Evolutionary conservation across 1,140 invertebrate genomes (phyloP).

Genomic region (Tetramorium alpestre): DNA sequence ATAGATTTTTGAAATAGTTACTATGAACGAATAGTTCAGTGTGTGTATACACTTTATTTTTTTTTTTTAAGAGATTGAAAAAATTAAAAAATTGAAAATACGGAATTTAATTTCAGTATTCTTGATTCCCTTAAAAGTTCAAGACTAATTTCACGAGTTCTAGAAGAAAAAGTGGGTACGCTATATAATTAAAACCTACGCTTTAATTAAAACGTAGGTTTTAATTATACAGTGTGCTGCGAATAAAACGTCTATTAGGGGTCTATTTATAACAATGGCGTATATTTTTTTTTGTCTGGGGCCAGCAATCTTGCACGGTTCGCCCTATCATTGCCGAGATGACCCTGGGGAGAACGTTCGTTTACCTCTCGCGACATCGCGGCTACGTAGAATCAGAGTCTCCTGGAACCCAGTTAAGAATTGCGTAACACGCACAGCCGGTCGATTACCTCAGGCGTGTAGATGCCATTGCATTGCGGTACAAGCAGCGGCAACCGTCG

Average conservation of each 20-base stretch:
- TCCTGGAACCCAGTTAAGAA: slow-evolving; percentile 74
- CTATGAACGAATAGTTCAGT: neutral
- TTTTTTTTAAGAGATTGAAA: neutral
- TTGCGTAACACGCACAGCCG: slow-evolving; percentile 69
- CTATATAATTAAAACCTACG: slow-evolving; percentile 1
- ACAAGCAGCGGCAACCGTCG: slow-evolving; percentile 57
- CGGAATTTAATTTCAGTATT: neutral
- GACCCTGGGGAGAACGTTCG: slow-evolving; percentile 68
- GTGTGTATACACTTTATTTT: neutral
- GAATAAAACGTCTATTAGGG: neutral
- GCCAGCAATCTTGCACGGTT: neutral
- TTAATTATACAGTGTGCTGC: neutral
- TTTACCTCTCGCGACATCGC: slow-evolving; percentile 60
- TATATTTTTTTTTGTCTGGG: neutral
- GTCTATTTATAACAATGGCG: slow-evolving; percentile 1
- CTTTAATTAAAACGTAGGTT: slow-evolving; percentile 1
- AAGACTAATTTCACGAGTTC: slow-evolving; percentile 13
- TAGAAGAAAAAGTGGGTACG: neutral
- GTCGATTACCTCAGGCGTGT: slow-evolving; percentile 71
- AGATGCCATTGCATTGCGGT: slow-evolving; percentile 69
- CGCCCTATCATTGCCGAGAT: neutral
- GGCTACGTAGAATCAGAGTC: slow-evolving; percentile 71
- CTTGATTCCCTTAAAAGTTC: neutral
- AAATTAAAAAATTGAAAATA: neutral
- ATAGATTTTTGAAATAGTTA: neutral